phyloP scores from a whole-genome alignment of 1,140 invertebrate genomes.

The Diprion similis region DNA sequence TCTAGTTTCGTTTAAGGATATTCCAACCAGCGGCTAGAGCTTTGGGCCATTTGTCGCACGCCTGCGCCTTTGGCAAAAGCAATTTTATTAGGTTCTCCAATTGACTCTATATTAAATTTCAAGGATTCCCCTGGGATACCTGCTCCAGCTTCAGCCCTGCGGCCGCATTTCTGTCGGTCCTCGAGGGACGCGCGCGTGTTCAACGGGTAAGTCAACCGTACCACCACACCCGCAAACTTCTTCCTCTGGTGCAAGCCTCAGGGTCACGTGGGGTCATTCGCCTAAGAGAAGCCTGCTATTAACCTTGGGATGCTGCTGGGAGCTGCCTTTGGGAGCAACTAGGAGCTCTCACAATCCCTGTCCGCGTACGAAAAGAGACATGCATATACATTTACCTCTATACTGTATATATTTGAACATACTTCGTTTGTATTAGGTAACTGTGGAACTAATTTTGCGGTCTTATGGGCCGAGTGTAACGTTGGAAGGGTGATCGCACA shows the following conservation, averaged over 20 bases:
- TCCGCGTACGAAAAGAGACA: background rate
- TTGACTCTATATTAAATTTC: constrained; percentile 61
- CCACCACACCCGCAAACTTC: constrained; percentile 13
- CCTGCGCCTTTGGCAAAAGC: constrained; percentile 48
- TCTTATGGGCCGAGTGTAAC: too few relatives aligned
- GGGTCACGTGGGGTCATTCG: constrained; percentile 35
- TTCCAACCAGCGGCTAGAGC: background rate
- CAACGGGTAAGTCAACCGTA: constrained; percentile 23
- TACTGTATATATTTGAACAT: too few relatives aligned
- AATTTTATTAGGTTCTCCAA: constrained; percentile 60
- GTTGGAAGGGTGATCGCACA: too few relatives aligned
- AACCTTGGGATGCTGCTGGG: constrained; percentile 27
- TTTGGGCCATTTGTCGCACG: background rate
- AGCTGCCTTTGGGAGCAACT: constrained; percentile 1
- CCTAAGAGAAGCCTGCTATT: constrained; percentile 32
- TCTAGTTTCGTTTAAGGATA: background rate
- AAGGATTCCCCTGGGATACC: constrained; percentile 48
- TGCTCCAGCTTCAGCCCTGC: constrained; percentile 22
- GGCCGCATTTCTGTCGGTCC: constrained; percentile 40
- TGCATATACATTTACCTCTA: too few relatives aligned
- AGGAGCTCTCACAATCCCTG: background rate
- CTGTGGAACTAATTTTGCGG: too few relatives aligned
- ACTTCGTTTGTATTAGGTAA: too few relatives aligned
- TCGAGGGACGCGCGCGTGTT: constrained; percentile 35
- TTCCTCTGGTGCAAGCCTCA: constrained; percentile 10